Evolutionary conservation across 2,888 invertebrate genomes (phyloP).

Genomic region (Eurytoma adleriae): DNA sequence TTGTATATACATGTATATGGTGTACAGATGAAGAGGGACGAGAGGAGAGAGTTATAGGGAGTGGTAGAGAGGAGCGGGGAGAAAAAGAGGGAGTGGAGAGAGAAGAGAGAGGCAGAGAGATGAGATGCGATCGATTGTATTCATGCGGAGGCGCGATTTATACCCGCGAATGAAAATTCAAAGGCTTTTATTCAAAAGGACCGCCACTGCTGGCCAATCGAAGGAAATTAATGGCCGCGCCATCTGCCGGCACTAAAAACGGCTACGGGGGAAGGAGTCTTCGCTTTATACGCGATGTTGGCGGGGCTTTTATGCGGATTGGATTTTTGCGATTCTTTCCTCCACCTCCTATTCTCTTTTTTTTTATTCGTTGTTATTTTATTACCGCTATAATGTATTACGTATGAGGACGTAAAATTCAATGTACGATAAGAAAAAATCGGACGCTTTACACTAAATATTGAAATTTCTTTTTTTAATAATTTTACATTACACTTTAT

Average conservation of each 20-base stretch:
- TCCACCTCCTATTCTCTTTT: too few species aligned
- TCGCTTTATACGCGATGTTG: constrained; percentile 16
- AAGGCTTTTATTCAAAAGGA: constrained; percentile 11
- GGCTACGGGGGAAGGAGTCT: neutral
- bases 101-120: too few species aligned
- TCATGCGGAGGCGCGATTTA: constrained; percentile 36
- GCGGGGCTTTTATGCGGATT: neutral
- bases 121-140: constrained; percentile 36
- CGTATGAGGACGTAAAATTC: too few species aligned
- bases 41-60: neutral
- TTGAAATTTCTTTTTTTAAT: too few species aligned
- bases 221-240: constrained; percentile 29
- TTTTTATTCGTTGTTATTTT: too few species aligned
- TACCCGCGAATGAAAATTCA: constrained; percentile 32
- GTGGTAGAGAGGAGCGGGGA: neutral
- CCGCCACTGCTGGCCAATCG: constrained; percentile 11
- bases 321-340: neutral
- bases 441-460: too few species aligned
- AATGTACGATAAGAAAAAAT: too few species aligned
- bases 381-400: too few species aligned
- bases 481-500: too few species aligned
- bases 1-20: neutral
- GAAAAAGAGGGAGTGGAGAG: too few species aligned
- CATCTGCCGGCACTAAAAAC: constrained; percentile 36
- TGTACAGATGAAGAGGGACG: constrained; percentile 32